These are phyloP conservation scores for Balaenoptera acutorostrata DNA, from an alignment of 2,113 vertebrate genomes.

Conservation along the genomic window DNA sequence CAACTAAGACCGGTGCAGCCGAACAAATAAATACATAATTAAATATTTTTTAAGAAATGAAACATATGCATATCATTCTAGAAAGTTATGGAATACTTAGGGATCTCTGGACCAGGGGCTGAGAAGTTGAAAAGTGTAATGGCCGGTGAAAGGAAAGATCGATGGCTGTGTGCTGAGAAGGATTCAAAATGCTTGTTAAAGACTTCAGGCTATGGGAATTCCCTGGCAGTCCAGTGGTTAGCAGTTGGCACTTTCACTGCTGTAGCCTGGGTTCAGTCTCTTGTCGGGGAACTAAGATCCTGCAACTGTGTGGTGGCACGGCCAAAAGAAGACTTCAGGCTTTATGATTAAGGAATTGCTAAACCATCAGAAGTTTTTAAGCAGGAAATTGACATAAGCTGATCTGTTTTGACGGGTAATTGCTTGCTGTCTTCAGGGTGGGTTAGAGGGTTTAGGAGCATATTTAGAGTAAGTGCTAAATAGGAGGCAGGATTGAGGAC, in stretches of 20 bases:
- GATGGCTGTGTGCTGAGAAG: not conserved
- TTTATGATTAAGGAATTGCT: not conserved
- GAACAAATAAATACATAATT: too few species aligned
- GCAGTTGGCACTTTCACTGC: not conserved
- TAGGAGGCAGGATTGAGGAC: not conserved
- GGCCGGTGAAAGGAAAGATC: not conserved
- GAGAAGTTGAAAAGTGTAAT: not conserved
- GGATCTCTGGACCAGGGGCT: not conserved
- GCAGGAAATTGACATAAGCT: not conserved
- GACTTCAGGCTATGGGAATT: not conserved
- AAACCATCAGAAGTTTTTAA: not conserved
- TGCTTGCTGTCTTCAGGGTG: not conserved
- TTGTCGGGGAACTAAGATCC: not conserved
- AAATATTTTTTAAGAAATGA: not conserved
- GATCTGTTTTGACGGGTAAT: not conserved
- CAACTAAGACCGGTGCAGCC: too few species aligned
- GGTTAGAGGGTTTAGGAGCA: not conserved
- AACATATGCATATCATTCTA: not conserved
- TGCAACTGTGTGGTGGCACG: not conserved
- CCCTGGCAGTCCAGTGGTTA: not conserved
- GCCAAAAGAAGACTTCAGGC: not conserved
- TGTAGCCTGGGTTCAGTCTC: not conserved
- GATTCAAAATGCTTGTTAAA: not conserved
- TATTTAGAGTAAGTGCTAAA: constrained; percentile 1
- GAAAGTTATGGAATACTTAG: not conserved